These are phyloP conservation scores for Frankliniella fusca DNA, from an alignment of 2,888 invertebrate species.

Conservation along the genomic window DNA sequence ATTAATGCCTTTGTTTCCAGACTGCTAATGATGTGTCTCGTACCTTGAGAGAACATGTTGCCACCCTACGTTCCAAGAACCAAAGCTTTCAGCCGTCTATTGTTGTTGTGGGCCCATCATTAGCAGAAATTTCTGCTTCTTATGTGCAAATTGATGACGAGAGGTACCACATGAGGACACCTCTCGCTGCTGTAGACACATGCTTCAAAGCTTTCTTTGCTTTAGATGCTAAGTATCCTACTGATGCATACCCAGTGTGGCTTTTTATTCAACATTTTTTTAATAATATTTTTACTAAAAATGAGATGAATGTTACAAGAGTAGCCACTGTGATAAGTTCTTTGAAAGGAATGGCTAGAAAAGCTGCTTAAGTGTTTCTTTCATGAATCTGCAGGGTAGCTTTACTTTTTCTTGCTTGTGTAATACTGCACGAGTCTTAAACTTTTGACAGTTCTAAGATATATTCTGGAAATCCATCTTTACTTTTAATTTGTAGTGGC, in stretches of 20 bases:
- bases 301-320: neutral
- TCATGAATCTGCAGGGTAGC: too few relatives aligned
- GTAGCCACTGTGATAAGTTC: neutral
- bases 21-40: too few relatives aligned
- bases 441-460: too few relatives aligned
- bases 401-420: too few relatives aligned
- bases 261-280: neutral
- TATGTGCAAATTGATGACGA: neutral
- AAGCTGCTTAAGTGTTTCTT: too few relatives aligned
- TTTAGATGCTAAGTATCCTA: neutral
- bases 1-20: too few relatives aligned
- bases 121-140: neutral
- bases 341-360: neutral
- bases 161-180: neutral
- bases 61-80: too few relatives aligned
- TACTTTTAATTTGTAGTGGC: neutral
- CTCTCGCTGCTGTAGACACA: neutral
- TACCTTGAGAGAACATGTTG: too few relatives aligned
- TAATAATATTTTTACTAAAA: neutral
- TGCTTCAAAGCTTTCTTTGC: neutral
- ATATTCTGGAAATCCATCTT: neutral
- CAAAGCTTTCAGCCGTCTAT: neutral
- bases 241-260: neutral
- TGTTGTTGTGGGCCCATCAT: neutral
- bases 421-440: too few relatives aligned